phyloP scores from a whole-genome alignment of 2,797 vertebrate species.

The Anguilla anguilla region DNA sequence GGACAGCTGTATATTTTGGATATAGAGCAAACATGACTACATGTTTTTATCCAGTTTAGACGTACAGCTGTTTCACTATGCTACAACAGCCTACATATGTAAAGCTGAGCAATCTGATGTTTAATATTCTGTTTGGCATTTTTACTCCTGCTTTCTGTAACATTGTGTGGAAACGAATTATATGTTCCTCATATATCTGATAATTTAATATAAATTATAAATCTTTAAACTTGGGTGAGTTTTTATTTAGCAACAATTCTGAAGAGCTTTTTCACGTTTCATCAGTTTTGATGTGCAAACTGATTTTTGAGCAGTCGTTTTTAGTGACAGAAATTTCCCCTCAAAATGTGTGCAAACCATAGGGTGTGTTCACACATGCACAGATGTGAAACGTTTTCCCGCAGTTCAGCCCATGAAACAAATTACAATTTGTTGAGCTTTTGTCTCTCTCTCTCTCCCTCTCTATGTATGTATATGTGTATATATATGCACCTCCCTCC shows the following conservation, averaged over 20 bases:
- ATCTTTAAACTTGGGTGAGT: not conserved
- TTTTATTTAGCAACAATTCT: not conserved
- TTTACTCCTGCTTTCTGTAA: not conserved
- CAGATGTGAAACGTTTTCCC: not conserved
- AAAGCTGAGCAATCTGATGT: not conserved
- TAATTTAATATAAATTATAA: not conserved
- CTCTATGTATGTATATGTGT: too few species aligned
- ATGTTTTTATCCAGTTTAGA: not conserved
- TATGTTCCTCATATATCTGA: not conserved
- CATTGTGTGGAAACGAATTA: not conserved
- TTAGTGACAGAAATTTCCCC: not conserved
- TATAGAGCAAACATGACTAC: not conserved
- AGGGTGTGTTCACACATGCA: not conserved
- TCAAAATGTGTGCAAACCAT: not conserved
- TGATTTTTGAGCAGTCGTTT: not conserved
- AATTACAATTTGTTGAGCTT: not conserved
- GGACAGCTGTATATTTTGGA: not conserved
- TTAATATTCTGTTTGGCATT: not conserved
- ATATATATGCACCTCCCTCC: too few species aligned
- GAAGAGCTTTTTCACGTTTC: not conserved
- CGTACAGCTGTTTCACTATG: not conserved
- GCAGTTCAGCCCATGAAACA: not conserved
- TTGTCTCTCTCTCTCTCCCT: too few species aligned
- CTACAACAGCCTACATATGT: conserved; percentile 17
- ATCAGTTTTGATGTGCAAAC: not conserved